Conservation (phyloP, 2,888 invertebrate genomes). For the Salticus scenicus region DNA sequence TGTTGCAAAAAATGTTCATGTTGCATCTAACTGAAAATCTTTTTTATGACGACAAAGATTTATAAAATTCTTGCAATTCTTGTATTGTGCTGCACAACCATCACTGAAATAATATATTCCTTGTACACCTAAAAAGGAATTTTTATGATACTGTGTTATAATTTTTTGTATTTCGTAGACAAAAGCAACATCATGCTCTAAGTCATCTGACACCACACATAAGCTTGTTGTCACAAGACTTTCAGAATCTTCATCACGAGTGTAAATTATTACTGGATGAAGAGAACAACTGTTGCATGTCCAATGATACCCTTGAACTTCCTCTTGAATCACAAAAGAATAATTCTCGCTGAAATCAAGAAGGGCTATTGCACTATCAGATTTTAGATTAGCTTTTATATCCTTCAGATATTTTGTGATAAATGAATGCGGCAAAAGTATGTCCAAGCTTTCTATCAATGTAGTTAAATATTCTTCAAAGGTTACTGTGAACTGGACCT, state of each 20-base stretch:
- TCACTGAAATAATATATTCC: background rate
- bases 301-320: slow-evolving; percentile 1
- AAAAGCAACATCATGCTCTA: too few species aligned
- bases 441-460: too few species aligned
- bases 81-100: background rate
- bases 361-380: background rate
- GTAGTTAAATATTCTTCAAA: background rate
- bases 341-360: background rate
- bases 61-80: background rate
- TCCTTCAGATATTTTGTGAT: background rate
- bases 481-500: background rate
- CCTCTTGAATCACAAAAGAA: background rate
- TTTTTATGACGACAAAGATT: background rate
- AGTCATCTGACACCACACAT: too few species aligned
- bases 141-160: too few species aligned
- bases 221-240: too few species aligned
- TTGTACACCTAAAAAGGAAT: too few species aligned
- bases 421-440: too few species aligned
- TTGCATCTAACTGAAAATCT: background rate
- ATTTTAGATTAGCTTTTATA: background rate
- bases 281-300: background rate
- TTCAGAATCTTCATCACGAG: too few species aligned
- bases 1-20: background rate
- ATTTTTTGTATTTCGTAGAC: too few species aligned
- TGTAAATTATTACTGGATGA: background rate